Conservation (phyloP, 2,113 vertebrate species). For the Carollia perspicillata region DNA sequence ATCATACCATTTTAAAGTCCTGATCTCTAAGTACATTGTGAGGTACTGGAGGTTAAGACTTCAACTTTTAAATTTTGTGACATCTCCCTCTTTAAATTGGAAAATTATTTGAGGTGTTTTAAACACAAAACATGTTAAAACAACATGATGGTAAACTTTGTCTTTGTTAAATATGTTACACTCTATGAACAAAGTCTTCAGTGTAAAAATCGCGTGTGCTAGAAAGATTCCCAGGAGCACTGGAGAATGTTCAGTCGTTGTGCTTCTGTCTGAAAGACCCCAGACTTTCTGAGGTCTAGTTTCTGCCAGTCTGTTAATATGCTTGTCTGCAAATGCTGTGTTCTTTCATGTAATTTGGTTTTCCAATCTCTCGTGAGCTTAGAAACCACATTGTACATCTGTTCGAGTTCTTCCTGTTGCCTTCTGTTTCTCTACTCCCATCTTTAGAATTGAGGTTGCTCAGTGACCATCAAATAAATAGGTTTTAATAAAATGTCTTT, state of each 20-base stretch:
- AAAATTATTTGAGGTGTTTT: conserved; percentile 11
- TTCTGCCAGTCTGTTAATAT: background rate
- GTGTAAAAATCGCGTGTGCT: background rate
- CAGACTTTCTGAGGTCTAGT: background rate
- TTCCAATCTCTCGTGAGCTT: background rate
- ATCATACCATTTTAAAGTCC: background rate
- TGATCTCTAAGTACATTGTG: background rate
- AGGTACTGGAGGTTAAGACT: background rate
- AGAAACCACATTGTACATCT: background rate
- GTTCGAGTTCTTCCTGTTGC: background rate
- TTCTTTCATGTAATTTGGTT: background rate
- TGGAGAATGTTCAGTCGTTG: background rate
- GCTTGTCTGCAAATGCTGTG: background rate
- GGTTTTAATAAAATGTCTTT: background rate
- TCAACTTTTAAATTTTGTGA: background rate
- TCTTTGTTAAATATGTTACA: background rate
- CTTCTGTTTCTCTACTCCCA: background rate
- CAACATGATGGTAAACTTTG: background rate
- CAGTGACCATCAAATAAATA: background rate
- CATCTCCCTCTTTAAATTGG: background rate
- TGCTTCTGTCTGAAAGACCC: background rate
- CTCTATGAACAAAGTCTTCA: background rate
- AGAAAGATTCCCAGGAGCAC: background rate
- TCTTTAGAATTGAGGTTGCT: background rate
- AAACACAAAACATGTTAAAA: background rate